Evolutionary conservation across 1,140 invertebrate genomes (phyloP).

Genomic region (Bombyx mandarina): DNA sequence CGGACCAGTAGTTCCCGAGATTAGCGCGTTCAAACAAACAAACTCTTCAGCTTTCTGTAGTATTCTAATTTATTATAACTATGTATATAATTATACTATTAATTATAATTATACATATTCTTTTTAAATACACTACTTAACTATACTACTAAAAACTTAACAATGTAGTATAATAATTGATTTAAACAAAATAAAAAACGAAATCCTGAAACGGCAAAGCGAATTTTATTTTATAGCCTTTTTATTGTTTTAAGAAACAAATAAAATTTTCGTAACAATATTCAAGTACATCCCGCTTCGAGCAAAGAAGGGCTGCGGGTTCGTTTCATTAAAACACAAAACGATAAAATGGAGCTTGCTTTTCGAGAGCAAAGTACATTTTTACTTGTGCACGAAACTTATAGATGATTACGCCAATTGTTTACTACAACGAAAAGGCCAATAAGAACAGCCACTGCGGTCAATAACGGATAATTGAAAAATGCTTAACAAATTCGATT

Average conservation of each 20-base stretch:
- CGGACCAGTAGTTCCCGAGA: too few species aligned
- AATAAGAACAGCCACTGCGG: slow-evolving; percentile 47
- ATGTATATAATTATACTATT: too few species aligned
- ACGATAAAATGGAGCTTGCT: slow-evolving; percentile 11
- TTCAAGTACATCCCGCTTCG: slow-evolving; percentile 31
- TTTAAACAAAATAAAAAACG: not conserved
- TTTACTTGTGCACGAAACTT: slow-evolving; percentile 4
- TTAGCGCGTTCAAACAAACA: too few species aligned
- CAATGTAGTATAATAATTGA: not conserved
- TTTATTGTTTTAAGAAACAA: slow-evolving; percentile 33
- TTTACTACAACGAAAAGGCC: slow-evolving; percentile 45
- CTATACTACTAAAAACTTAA: too few species aligned
- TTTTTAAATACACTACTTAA: too few species aligned
- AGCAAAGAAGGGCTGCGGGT: slow-evolving; percentile 24
- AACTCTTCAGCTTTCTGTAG: too few species aligned
- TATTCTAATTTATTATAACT: too few species aligned
- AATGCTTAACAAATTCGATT: slow-evolving; percentile 55
- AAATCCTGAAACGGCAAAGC: not conserved
- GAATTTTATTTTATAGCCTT: slow-evolving; percentile 3
- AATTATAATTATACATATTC: too few species aligned
- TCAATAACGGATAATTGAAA: slow-evolving; percentile 62
- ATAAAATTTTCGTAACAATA: slow-evolving; percentile 13
- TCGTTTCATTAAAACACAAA: slow-evolving; percentile 14
- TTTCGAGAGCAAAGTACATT: slow-evolving; percentile 12
- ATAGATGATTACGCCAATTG: slow-evolving; percentile 33